phyloP scores from a whole-genome alignment of 2,888 invertebrate species.

The Stratiomys singularior region DNA sequence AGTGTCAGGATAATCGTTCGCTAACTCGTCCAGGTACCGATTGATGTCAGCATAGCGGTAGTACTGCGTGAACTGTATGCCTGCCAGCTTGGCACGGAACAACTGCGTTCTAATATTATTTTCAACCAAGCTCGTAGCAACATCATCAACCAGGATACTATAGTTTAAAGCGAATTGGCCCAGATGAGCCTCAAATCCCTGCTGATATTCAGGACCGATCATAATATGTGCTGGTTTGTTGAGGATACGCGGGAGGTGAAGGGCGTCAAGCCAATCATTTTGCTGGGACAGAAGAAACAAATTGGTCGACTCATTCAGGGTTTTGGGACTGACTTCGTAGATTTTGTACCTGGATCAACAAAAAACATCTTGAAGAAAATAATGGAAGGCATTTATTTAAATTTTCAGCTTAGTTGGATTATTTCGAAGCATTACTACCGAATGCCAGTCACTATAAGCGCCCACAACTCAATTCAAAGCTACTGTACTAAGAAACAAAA shows the following conservation, averaged over 20 bases:
- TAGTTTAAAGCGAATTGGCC: slow-evolving; percentile 49
- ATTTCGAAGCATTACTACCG: no score
- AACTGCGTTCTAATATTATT: slow-evolving; percentile 8
- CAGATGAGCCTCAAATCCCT: slow-evolving; percentile 54
- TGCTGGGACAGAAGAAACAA: slow-evolving; percentile 53
- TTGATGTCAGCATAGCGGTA: slow-evolving; percentile 65
- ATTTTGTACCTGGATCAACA: slow-evolving; percentile 54
- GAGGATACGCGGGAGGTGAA: slow-evolving; percentile 54
- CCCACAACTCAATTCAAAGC: no score
- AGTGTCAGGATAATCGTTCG: slow-evolving; percentile 66
- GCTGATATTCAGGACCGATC: slow-evolving; percentile 56
- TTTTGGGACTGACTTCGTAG: slow-evolving; percentile 55
- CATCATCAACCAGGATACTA: slow-evolving; percentile 56
- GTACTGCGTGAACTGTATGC: slow-evolving; percentile 16
- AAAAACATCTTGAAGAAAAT: no score
- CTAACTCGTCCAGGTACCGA: slow-evolving; percentile 66
- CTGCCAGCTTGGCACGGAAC: not conserved
- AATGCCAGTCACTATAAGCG: no score
- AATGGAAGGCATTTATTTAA: no score
- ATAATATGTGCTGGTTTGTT: slow-evolving; percentile 56
- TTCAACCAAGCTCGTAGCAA: slow-evolving; percentile 56
- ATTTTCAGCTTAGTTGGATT: no score
- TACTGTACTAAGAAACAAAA: no score
- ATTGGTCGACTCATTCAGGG: slow-evolving; percentile 52
- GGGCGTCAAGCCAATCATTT: slow-evolving; percentile 57